These are phyloP conservation scores for Pocota personata DNA, from an alignment of 2,888 invertebrate genomes.

Conservation along the genomic window DNA sequence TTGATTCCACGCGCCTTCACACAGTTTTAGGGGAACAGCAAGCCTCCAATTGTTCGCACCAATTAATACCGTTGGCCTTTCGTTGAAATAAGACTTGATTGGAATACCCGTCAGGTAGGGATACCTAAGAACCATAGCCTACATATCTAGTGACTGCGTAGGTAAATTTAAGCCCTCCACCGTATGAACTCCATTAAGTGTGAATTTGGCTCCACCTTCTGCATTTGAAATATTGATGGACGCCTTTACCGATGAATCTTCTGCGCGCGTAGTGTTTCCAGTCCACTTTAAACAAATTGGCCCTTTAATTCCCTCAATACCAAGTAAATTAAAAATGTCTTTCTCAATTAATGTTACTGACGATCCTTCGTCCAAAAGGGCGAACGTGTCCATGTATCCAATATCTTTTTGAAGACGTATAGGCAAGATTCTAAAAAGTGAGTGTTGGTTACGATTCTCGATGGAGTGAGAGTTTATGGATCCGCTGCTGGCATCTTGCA, in stretches of 20 bases:
- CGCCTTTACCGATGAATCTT: background rate
- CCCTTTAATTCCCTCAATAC: background rate
- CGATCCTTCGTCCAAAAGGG: background rate
- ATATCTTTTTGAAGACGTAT: background rate
- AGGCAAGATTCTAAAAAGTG: background rate
- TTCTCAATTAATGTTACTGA: slow-evolving; percentile 2
- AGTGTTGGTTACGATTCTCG: background rate
- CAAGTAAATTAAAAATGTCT: background rate
- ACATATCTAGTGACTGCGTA: slow-evolving; percentile 12
- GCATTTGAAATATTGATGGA: background rate
- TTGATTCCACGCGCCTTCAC: background rate
- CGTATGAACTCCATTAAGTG: background rate
- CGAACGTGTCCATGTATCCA: background rate
- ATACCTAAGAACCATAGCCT: background rate
- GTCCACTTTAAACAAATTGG: slow-evolving; percentile 21
- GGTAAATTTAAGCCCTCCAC: background rate
- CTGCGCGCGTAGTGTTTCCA: background rate
- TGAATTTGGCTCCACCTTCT: background rate
- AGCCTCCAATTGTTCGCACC: slow-evolving; percentile 29
- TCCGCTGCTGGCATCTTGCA: slow-evolving; percentile 2
- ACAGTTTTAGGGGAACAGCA: slow-evolving; percentile 16
- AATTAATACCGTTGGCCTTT: slow-evolving; percentile 35
- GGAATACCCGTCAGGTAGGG: slow-evolving; percentile 33
- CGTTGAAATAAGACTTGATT: slow-evolving; percentile 41
- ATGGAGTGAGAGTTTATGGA: background rate